Evolutionary conservation across 2,797 vertebrate genomes (phyloP).

Genomic region (Chaenodraco wilsoni): DNA sequence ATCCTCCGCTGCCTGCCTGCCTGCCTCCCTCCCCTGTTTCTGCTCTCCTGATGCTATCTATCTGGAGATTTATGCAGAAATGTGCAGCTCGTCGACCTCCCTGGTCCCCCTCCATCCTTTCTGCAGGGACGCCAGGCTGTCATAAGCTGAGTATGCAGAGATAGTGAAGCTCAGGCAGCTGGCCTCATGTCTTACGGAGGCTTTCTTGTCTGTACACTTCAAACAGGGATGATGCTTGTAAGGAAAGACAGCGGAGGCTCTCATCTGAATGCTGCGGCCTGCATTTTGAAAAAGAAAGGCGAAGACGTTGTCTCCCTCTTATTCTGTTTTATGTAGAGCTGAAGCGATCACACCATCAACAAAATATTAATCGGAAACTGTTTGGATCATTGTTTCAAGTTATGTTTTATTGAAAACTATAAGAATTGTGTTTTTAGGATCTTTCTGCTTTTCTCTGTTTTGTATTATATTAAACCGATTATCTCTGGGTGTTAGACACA

Average conservation of each 20-base stretch:
- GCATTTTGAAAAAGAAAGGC: slow-evolving; percentile 31
- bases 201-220: slow-evolving; percentile 73
- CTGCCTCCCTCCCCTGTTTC: slow-evolving; percentile 64
- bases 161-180: slow-evolving; percentile 73
- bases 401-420: too few species aligned
- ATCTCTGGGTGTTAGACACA: too few species aligned
- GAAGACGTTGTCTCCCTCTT: slow-evolving; percentile 4
- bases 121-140: slow-evolving; percentile 77
- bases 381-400: too few species aligned
- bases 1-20: slow-evolving; percentile 75
- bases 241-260: slow-evolving; percentile 49
- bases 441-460: too few species aligned
- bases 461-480: too few species aligned
- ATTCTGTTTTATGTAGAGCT: not conserved
- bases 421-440: too few species aligned
- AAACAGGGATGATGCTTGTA: slow-evolving; percentile 66
- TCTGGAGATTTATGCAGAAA: slow-evolving; percentile 82
- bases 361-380: too few species aligned
- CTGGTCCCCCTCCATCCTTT: slow-evolving; percentile 78
- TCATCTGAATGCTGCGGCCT: slow-evolving; percentile 53
- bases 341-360: too few species aligned
- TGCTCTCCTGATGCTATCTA: slow-evolving; percentile 80
- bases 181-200: slow-evolving; percentile 72
- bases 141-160: slow-evolving; percentile 79
- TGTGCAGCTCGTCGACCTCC: slow-evolving; percentile 78